Base-by-base conservation (phyloP, 2,888 invertebrate genomes). In the Diaprepes abbreviatus region DNA sequence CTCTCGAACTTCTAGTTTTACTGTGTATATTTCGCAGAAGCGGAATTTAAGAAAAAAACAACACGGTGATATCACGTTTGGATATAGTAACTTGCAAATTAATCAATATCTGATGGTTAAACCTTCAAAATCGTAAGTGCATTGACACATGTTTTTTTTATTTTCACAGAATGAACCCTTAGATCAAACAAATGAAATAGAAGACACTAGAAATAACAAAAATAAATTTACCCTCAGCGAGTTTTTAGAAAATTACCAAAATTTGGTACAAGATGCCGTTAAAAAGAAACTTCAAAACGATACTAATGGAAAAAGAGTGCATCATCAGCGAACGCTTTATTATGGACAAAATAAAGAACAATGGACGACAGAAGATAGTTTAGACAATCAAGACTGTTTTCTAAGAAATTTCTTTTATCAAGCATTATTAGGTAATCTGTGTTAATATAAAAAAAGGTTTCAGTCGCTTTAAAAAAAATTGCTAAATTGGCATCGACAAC, bases 141-240 rank as follows among this genome's bases (percentile, higher is more conserved):
- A n/a, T n/a, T n/a, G n/a, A n/a, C 28, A 28, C 28, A 28, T n/a
- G 28, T 6, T 28, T 40, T 1, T 40, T 12, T 36, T 40, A 9
- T 28, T 57, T 57, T 9, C 19, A n/a, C 36, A 54, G 54, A 54
- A 35, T 6, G 36, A 36, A 54, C 14, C 33, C 7, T 3, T 10
- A 10, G 63, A 66, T 10, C 38, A 62, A 38, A 24, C 19, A 12
- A 71, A 71, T 24, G 71, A 71, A 63, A 48, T 66, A 14, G 71
- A 71, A 48, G 71, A 63, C 21, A 59, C 63, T 3, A 66, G 71
- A 66, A 63, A 62, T 28, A 59, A 60, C 50, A 70, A 66, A 48
- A 43, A 38, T 14, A 52, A 58, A 40, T 35, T 6, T 7, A 17
- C 14, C 0, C 28, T 12, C 5, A 16, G 50, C 4, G 14, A 38